A percentile compares a stretch with the other conserved stretches of the same genome.
Conservation (phyloP, 2,797 vertebrate genomes). For the Hippoglossus hippoglossus region DNA sequence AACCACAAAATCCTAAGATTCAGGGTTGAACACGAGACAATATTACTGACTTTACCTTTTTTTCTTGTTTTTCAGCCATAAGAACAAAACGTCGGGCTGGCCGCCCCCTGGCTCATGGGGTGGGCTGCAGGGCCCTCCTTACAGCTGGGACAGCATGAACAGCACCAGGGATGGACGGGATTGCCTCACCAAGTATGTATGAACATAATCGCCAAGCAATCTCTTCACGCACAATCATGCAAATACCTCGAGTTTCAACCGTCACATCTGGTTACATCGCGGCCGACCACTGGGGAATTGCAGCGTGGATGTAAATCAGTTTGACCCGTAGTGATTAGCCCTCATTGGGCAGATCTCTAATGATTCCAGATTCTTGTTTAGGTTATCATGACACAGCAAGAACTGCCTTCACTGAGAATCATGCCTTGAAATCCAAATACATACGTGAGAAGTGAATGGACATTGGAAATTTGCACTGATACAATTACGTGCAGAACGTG, state of each 20-base stretch:
- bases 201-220: neutral
- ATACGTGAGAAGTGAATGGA: no score
- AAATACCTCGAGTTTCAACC: neutral
- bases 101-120: conserved; percentile 92
- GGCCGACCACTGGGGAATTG: neutral
- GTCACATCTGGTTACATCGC: no score
- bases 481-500: no score
- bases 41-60: neutral
- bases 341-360: neutral
- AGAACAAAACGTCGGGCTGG: conserved; percentile 95
- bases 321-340: neutral
- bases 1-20: neutral
- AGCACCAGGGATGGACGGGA: conserved; percentile 81
- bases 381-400: neutral
- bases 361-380: neutral
- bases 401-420: neutral
- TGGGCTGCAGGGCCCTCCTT: conserved; percentile 91
- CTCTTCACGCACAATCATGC: neutral
- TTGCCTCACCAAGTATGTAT: conserved; percentile 90
- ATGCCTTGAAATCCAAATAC: no score
- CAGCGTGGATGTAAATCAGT: neutral
- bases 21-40: neutral
- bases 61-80: conserved; percentile 86
- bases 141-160: conserved; percentile 92
- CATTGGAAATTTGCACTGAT: no score